A percentile compares a stretch with the other conserved stretches of the same genome.
phyloP scores from a whole-genome alignment of 53 echinoderm and acorn worm genomes.

The Crossaster papposus region DNA sequence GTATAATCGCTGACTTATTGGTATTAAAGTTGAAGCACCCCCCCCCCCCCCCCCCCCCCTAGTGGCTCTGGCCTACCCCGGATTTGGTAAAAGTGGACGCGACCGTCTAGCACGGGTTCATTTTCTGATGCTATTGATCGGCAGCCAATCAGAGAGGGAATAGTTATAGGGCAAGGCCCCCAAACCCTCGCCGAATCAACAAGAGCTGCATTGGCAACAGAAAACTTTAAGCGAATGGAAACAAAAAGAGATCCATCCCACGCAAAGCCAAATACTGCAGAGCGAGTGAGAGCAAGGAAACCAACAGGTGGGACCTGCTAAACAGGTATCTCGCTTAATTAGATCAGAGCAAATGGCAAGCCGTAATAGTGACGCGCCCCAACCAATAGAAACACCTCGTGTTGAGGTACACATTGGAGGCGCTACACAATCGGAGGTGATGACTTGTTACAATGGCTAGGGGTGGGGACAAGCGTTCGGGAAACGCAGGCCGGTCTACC shows the following conservation, averaged over 20 bases:
- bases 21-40: too few relatives aligned
- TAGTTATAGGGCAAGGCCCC: constrained; percentile 51
- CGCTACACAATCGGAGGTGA: too few relatives aligned
- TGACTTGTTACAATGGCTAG: constrained; percentile 33
- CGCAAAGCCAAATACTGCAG: too few relatives aligned
- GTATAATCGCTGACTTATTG: too few relatives aligned
- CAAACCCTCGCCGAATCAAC: constrained; percentile 46
- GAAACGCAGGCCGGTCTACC: too few relatives aligned
- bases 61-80: too few relatives aligned
- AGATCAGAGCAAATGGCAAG: neutral
- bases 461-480: neutral
- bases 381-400: neutral
- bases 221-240: constrained; percentile 9
- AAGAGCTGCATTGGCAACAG: constrained; percentile 48
- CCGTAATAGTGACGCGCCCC: neutral
- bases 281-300: too few relatives aligned
- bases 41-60: too few relatives aligned
- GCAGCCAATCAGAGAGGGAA: constrained; percentile 42
- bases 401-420: too few relatives aligned
- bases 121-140: constrained; percentile 57
- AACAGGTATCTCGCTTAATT: neutral
- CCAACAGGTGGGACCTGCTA: too few relatives aligned
- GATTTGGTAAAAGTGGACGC: too few relatives aligned
- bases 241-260: neutral
- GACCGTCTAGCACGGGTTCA: too few relatives aligned